Evolutionary conservation across 1,140 invertebrate species (phyloP).

Genomic region (Aphelinus certus): DNA sequence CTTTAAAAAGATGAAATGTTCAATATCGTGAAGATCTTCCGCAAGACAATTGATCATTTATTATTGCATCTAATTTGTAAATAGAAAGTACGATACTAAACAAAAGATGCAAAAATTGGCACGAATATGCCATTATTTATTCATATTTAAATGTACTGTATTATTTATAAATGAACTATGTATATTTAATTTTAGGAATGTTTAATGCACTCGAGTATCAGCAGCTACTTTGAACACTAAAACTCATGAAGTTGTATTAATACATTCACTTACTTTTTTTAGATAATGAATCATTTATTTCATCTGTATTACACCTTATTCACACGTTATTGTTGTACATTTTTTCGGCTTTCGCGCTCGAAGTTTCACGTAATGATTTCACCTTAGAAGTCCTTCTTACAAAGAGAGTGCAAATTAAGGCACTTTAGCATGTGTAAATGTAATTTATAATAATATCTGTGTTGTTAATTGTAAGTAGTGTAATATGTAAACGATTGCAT

Average conservation of each 20-base stretch:
- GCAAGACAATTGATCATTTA: conserved; percentile 2
- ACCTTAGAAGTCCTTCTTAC: background rate
- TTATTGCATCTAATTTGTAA: conserved; percentile 17
- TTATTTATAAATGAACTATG: conserved; percentile 43
- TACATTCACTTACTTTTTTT: too few relatives aligned
- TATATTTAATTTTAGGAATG: conserved; percentile 12
- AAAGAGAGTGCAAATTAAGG: background rate
- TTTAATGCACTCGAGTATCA: background rate
- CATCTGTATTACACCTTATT: too few relatives aligned
- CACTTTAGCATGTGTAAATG: background rate
- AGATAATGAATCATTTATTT: too few relatives aligned
- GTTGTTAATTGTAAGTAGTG: conserved; percentile 25
- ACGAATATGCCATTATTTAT: conserved; percentile 49
- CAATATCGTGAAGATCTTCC: conserved; percentile 11
- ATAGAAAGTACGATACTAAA: conserved; percentile 4
- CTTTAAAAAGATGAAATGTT: too few relatives aligned
- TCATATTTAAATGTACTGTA: conserved; percentile 37
- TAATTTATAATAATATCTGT: conserved; percentile 23
- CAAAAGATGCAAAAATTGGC: conserved; percentile 15
- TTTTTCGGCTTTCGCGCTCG: too few relatives aligned
- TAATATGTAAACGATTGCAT: conserved; percentile 8
- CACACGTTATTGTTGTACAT: too few relatives aligned
- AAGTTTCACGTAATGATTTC: too few relatives aligned
- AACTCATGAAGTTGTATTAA: too few relatives aligned
- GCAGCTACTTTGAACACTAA: background rate